Evolutionary conservation across 1,140 invertebrate genomes (phyloP), one percentile per base, ranked within the genome.

Genomic region (Halesus radiatus): DNA sequence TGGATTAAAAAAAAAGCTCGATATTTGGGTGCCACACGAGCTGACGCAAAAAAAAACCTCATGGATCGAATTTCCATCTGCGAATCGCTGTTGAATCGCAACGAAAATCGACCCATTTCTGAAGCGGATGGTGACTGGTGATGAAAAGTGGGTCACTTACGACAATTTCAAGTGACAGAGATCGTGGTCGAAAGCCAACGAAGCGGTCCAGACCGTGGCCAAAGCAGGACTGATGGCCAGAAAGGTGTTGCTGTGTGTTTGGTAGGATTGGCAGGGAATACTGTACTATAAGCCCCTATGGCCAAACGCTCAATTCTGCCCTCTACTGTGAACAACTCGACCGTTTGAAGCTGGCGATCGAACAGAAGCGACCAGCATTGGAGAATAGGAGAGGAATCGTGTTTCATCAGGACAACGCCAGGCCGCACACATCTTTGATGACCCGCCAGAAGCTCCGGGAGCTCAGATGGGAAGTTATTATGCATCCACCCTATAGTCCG

Each of bases 101-200:
- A 62, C 1, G n/a, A n/a, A n/a, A n/a, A n/a, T n/a, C n/a, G n/a
- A n/a, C n/a, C n/a, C 58, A 62, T 62, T 62, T 62, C 4, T 62
- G 58, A 62, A 62, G 58, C 58, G 58, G 58, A 62, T 62, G 58
- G 58, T 62, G 58, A 62, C 58, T 62, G 58, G 58, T 62, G 58
- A 62, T 62, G 58, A 62, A 62, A 62, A 62, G 58, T 62, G 18
- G 58, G 58, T 62, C 58, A 62, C 58, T 62, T 62, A 62, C 58
- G 8, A 62, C 58, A 62, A 62, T 62, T 16, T 62, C 58, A 62
- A 62, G 58, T 3, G 58, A 62, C 58, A 62, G 58, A 62, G 18
- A 62, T 62, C 58, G 58, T 62, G 58, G 58, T 62, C 58, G 22
- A 62, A 62, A 62, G 22, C 58, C 58, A 62, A 62, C 58, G 58